Evolutionary conservation across 2,888 invertebrate species (phyloP).

Genomic region (Aleiodes leptofemur): DNA sequence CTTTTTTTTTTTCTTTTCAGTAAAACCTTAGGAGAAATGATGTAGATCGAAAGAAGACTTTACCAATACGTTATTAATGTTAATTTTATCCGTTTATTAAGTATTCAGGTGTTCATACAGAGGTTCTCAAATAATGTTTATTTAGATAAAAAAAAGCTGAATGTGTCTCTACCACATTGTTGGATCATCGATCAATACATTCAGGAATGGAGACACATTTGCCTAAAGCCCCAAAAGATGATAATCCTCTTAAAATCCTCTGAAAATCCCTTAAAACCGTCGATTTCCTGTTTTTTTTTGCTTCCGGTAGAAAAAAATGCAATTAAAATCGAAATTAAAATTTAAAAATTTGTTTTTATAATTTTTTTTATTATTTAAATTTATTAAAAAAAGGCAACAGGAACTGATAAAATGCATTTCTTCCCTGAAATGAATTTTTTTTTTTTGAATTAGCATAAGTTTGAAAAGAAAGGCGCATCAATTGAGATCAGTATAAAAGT

Average conservation of each 20-base stretch:
- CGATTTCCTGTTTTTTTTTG: slow-evolving; percentile 22
- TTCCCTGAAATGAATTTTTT: slow-evolving; percentile 49
- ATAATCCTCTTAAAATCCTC: slow-evolving; percentile 38
- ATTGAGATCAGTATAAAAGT: slow-evolving; percentile 67
- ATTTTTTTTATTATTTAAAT: neutral
- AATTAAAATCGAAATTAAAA: no score
- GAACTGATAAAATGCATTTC: slow-evolving; percentile 29
- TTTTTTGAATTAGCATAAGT: slow-evolving; percentile 57
- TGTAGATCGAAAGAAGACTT: slow-evolving; percentile 69
- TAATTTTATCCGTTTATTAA: slow-evolving; percentile 75
- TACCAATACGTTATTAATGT: slow-evolving; percentile 73
- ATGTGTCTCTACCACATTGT: slow-evolving; percentile 35
- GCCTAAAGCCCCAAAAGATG: neutral
- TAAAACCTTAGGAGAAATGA: slow-evolving; percentile 65
- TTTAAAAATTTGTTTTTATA: neutral
- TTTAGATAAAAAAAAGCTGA: neutral
- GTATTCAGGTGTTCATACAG: slow-evolving; percentile 75
- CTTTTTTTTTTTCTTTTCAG: slow-evolving; percentile 47
- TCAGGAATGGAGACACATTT: slow-evolving; percentile 14
- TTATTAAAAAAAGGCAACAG: slow-evolving; percentile 9
- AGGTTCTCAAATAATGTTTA: slow-evolving; percentile 64
- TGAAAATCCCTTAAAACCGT: neutral
- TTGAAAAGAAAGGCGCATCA: slow-evolving; percentile 46
- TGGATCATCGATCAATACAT: slow-evolving; percentile 31
- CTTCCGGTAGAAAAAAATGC: no score